phyloP scores from a whole-genome alignment of 2,888 invertebrate genomes.

The Mythimna ferrago region DNA sequence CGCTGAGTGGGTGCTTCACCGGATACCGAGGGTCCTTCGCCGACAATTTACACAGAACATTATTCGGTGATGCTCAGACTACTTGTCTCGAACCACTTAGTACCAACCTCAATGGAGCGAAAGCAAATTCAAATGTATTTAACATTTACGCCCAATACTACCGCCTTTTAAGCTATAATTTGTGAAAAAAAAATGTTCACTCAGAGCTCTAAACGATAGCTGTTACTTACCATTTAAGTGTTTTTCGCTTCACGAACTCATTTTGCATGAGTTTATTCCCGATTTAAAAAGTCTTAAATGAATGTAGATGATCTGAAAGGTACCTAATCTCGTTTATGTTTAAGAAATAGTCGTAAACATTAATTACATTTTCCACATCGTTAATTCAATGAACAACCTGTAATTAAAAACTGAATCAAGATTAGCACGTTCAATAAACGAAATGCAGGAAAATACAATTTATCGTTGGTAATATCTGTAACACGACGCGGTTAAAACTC shows the following conservation, averaged over 20 bases:
- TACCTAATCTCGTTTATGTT: constrained; percentile 16
- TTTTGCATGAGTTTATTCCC: constrained; percentile 31
- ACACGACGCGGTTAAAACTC: not conserved
- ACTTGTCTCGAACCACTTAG: constrained; percentile 76
- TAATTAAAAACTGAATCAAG: constrained; percentile 23
- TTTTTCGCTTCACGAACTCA: constrained; percentile 43
- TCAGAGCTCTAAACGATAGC: constrained; percentile 43
- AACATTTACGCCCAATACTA: constrained; percentile 44
- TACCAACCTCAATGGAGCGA: constrained; percentile 62
- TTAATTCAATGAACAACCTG: constrained; percentile 3
- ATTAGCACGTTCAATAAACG: constrained; percentile 12
- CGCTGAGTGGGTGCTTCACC: constrained; percentile 62
- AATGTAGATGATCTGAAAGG: constrained; percentile 16
- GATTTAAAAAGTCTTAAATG: constrained; percentile 27
- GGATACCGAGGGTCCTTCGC: constrained; percentile 68
- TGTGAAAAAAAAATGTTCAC: constrained; percentile 47
- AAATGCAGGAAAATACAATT: constrained; percentile 6
- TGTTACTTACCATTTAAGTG: constrained; percentile 47
- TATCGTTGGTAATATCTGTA: constrained; percentile 23
- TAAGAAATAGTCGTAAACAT: not conserved
- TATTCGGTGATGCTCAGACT: constrained; percentile 77
- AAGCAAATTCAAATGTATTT: constrained; percentile 66
- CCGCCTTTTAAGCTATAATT: constrained; percentile 52
- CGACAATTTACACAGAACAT: constrained; percentile 76
- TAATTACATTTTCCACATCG: not conserved